Evolutionary conservation across 2,113 vertebrate genomes (phyloP), one percentile per base, ranked within the genome.

Genomic region (Clarias gariepinus): DNA sequence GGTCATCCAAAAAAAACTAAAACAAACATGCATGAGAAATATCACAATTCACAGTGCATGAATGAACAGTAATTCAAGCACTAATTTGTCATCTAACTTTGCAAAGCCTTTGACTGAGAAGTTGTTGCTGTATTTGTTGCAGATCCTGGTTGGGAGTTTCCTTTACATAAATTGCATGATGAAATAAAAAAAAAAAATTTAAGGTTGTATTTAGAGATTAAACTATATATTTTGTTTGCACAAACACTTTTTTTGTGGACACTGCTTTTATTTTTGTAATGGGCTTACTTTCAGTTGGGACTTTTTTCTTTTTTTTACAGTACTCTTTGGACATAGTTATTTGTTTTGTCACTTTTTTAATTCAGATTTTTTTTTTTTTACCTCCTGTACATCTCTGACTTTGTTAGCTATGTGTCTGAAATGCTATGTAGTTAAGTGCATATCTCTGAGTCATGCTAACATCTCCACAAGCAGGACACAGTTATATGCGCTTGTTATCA

Each of bases 201-300:
- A 91, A 83, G 61, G 68, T 88, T 41, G 10, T 15, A 36, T 85
- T 90, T 71, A 81, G 82, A 16, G 58, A 86, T 19, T 82, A 87
- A 21, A 87, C 87, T 89, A 8, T 91, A 91, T 57, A 60, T 91
- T 63, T 84, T 91, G 13, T 92, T 92, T 30, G 85, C 87, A 74
- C 90, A 92, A 58, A 91, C 87, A 18, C 89, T n/a, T n/a, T 92
- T 4, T 86, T 91, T 60, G 88, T 25, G 63, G 91, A 92, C 57
- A 61, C 85, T 4, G 28, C 82, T 15, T 52, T 88, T 25, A 81
- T 92, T 25, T 8, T 86, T 4, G 30, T 87, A 9, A 23, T 63
- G 2, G 76, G 86, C 30, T 57, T 91, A 16, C 41, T 88, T 0
- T 21, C 86, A 21, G 11, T 91, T 3, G n/a, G 25, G 0, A 16